Evolutionary conservation across 2,888 invertebrate genomes (phyloP), one percentile per base, ranked within the genome.

Genomic region (Lasioglossum morio): DNA sequence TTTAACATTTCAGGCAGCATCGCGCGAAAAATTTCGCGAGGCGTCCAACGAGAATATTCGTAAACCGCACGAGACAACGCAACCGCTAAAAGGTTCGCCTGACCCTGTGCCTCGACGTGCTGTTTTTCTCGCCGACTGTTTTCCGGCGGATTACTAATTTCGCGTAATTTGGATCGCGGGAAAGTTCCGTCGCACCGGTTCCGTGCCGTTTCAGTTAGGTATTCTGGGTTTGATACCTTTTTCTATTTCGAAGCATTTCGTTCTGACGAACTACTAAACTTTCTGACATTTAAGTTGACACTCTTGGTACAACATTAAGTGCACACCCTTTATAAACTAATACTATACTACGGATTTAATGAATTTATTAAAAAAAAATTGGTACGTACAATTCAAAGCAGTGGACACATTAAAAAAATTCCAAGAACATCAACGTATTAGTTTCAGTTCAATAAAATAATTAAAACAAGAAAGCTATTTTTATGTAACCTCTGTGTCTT

Each of bases 1-100:
- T 81, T 72, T 57, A 57, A 57, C n/a, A n/a, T 57, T 57, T n/a
- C 57, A n/a, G 4, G 12, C n/a, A n/a, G 57, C n/a, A 57, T 57
- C 53, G 53, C 53, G 53, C n/a, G 53, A n/a, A 72, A 72, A 53
- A 34, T 83, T 76, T 83, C 60, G 37, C 46, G 46, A n/a, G 14
- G 40, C 72, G 60, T 27, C 27, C 48, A 16, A 1, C 74, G 40
- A 34, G 69, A 72, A 79, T 73, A 79, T 75, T 79, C 48, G 40
- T 60, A 63, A 80, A 30, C 63, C 37, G 27, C 60, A 23, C 5
- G 70, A 60, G 60, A 48, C 70, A 30, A 30, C 27, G 27, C 78
- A 4, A 34, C 19, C 19, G 34, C 40, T 46, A 60, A 72, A 60
- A 81, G 77, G 46, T 60, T 57, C 37, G 46, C 40, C 63, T n/a